A percentile compares a stretch with the other conserved stretches of the same genome.
phyloP scores from a whole-genome alignment of 30 jellyfish, hydroid and myxozoan species.

The Haliclystus octoradiatus region DNA sequence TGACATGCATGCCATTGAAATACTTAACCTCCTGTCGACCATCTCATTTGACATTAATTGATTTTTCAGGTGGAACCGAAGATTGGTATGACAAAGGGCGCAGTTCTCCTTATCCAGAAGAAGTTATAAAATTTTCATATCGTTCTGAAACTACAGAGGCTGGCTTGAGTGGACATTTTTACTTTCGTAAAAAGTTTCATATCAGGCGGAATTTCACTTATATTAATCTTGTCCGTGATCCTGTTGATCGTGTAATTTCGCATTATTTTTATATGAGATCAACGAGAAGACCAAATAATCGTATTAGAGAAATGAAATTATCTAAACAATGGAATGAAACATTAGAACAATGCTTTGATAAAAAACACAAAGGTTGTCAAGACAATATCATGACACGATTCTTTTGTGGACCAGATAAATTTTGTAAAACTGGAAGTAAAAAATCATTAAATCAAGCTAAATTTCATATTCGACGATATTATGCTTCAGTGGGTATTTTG shows the following conservation, averaged over 20 bases:
- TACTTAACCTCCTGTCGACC: no score
- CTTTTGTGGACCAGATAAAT: slow-evolving; percentile 54
- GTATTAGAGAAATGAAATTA: slow-evolving; percentile 52
- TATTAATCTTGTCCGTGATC: slow-evolving; percentile 75
- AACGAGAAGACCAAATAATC: slow-evolving; percentile 34
- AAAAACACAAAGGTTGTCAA: slow-evolving; percentile 86
- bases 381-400: slow-evolving; percentile 77
- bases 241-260: slow-evolving; percentile 56
- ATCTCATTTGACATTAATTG: no score
- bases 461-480: slow-evolving; percentile 44
- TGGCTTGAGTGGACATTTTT: slow-evolving; percentile 55
- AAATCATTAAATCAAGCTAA: slow-evolving; percentile 52
- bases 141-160: not conserved
- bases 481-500: slow-evolving; percentile 68
- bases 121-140: slow-evolving; percentile 31
- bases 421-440: slow-evolving; percentile 58
- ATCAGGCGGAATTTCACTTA: slow-evolving; percentile 43
- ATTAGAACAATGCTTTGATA: slow-evolving; percentile 46
- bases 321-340: slow-evolving; percentile 65
- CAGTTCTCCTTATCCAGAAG: slow-evolving; percentile 73
- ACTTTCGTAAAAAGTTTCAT: slow-evolving; percentile 30
- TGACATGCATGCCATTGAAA: no score
- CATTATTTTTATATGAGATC: slow-evolving; percentile 75
- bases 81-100: slow-evolving; percentile 91
- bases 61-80: slow-evolving; percentile 78